These are phyloP conservation scores for Rhinopomastus cyanomelas DNA, from an alignment of 2,113 vertebrate genomes.

Conservation along the genomic window DNA sequence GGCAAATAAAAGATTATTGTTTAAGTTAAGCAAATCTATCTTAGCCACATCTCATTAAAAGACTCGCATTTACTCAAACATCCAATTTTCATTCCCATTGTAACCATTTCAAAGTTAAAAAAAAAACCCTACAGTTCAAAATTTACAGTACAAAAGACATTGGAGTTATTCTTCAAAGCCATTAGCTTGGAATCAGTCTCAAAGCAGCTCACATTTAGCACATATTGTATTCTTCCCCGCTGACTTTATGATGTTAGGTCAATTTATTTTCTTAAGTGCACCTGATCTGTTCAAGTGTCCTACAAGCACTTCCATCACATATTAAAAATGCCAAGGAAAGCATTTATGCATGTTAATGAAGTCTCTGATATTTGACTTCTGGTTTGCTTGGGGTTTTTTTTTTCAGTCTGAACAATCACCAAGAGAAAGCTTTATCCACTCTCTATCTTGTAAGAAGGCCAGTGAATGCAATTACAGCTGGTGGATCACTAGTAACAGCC, in stretches of 20 bases:
- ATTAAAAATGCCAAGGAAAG: not conserved
- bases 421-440: not conserved
- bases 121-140: not conserved
- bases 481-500: not conserved
- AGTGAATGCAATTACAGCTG: not conserved
- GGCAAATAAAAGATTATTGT: constrained; percentile 31
- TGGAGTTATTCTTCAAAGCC: not conserved
- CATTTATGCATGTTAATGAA: not conserved
- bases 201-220: constrained; percentile 1
- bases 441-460: not conserved
- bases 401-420: not conserved
- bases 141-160: not conserved
- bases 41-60: not conserved
- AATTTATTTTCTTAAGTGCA: constrained; percentile 28
- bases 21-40: constrained; percentile 22
- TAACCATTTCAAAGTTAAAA: constrained; percentile 13
- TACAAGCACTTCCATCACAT: not conserved
- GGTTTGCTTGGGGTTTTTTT: not conserved
- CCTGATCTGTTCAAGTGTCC: not conserved
- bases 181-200: not conserved
- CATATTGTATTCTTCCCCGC: not conserved
- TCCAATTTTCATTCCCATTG: not conserved
- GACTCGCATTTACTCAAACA: not conserved
- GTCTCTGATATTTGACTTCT: not conserved
- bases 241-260: not conserved